A percentile compares a stretch with the other conserved stretches of the same genome.
Evolutionary conservation across 2,888 invertebrate species (phyloP).

Genomic region (Cosmia pyralina): DNA sequence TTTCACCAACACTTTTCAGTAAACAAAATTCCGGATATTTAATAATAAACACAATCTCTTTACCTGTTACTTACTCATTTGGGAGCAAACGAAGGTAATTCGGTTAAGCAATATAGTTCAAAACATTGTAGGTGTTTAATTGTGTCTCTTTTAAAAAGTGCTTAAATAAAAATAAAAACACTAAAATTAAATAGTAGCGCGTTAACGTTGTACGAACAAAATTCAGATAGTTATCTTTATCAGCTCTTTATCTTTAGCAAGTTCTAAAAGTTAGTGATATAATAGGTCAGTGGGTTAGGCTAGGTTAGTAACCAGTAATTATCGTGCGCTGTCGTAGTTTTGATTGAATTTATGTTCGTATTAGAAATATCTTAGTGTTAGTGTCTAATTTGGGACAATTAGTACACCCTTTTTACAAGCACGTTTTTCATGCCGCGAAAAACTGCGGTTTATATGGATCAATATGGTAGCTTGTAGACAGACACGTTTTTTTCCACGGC

Average conservation of each 20-base stretch:
- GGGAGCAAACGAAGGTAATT: conserved; percentile 79
- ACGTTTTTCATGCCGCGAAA: no score
- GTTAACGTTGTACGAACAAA: conserved; percentile 41
- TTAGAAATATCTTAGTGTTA: conserved; percentile 14
- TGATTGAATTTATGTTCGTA: conserved; percentile 33
- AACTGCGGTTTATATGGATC: no score
- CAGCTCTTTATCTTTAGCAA: conserved; percentile 53
- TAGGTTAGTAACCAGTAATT: conserved; percentile 46
- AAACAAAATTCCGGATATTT: conserved; percentile 83
- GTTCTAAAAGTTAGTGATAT: conserved; percentile 58
- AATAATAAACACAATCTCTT: conserved; percentile 77
- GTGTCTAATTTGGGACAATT: not conserved
- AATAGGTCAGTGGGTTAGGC: conserved; percentile 55
- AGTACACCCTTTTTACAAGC: no score
- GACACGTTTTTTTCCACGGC: no score
- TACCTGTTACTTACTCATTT: conserved; percentile 77
- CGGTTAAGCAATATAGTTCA: conserved; percentile 68
- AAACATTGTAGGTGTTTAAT: conserved; percentile 35
- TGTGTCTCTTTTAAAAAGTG: conserved; percentile 13
- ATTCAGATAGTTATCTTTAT: conserved; percentile 46
- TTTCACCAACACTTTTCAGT: conserved; percentile 82
- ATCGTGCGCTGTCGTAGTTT: conserved; percentile 32
- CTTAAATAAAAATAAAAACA: conserved; percentile 32
- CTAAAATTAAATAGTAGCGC: conserved; percentile 11
- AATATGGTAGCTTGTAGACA: no score